phyloP scores from a whole-genome alignment of 2,888 invertebrate species.

The Euplagia quadripunctaria region DNA sequence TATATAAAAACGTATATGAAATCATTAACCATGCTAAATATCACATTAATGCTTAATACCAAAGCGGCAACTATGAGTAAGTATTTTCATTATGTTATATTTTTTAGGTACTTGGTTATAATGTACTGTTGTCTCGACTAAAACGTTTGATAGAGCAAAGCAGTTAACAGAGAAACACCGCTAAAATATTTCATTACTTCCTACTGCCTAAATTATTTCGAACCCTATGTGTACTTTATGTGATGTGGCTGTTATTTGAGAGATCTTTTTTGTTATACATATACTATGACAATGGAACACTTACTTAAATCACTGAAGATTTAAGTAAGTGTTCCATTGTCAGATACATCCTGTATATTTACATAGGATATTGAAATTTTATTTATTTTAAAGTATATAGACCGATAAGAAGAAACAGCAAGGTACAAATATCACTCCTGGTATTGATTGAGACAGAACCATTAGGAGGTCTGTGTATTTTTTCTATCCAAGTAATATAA shows the following conservation, averaged over 20 bases:
- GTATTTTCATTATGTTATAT: background rate
- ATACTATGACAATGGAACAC: too few species aligned
- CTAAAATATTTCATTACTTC: background rate
- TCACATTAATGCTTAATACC: background rate
- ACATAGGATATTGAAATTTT: too few species aligned
- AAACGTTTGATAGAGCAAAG: background rate
- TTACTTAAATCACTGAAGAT: too few species aligned
- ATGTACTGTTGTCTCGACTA: too few species aligned
- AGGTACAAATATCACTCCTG: background rate
- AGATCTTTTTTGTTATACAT: too few species aligned
- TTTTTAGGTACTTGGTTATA: background rate
- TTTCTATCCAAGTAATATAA: background rate
- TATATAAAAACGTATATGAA: background rate
- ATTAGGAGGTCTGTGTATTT: too few species aligned
- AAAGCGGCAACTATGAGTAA: background rate
- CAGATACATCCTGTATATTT: too few species aligned
- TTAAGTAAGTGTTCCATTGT: too few species aligned
- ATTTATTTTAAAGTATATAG: too few species aligned
- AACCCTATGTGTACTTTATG: background rate
- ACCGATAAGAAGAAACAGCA: background rate
- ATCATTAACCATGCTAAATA: too few species aligned
- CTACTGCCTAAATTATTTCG: background rate
- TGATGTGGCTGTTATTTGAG: too few species aligned
- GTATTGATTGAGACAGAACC: background rate
- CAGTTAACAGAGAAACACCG: background rate